Base-by-base conservation (phyloP, 2,797 vertebrate species). In the Acrossocheilus wenchowensis region DNA sequence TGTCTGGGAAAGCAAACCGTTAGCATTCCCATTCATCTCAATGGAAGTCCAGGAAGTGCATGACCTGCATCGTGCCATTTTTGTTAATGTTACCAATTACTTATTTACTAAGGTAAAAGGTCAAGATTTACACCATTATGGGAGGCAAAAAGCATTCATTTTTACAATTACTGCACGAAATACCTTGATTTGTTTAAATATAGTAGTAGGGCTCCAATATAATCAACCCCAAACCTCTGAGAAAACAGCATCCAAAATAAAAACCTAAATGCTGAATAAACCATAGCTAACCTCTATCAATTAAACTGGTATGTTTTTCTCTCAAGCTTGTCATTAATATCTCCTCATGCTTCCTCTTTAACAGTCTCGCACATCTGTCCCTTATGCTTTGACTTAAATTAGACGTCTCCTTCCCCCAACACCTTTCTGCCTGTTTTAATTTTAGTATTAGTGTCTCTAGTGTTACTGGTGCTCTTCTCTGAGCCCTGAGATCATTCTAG, bases 361-460 rank as follows among this genome's bases (percentile, higher is more conserved):
- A 80, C n/a, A 48, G 54, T 60, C 21, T 57, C 52, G 41, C 75
- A 78, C 52, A 79, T 19, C 57, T 64, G 39, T 64, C 78, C 60
- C 60, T 66, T 80, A 34, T 48, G 60, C 77, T 48, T 48, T 48
- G 41, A 80, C 60, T 66, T 80, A 34, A 80, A 80, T 66, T 80
- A 66, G 60, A 79, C 54, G 60, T 41, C 77, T 79, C 54, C 39
- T 62, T 62, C 77, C 54, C 57, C 77, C 54, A 79, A 84, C 82
- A 72, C 17, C 30, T 77, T 84, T 73, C 82, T 82, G 52, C 26
- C 21, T 21, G 52, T 36, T 81, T 89, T 89, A 87, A 89, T 78
- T 87, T 82, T 87, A 87, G 85, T 82, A 78, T 45, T 45, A 57
- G 54, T 79, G 75, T 57, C 52, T 77, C 26, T 78, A 57, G 75